Conservation (phyloP, 2,113 vertebrate genomes). For the Agapornis roseicollis region DNA sequence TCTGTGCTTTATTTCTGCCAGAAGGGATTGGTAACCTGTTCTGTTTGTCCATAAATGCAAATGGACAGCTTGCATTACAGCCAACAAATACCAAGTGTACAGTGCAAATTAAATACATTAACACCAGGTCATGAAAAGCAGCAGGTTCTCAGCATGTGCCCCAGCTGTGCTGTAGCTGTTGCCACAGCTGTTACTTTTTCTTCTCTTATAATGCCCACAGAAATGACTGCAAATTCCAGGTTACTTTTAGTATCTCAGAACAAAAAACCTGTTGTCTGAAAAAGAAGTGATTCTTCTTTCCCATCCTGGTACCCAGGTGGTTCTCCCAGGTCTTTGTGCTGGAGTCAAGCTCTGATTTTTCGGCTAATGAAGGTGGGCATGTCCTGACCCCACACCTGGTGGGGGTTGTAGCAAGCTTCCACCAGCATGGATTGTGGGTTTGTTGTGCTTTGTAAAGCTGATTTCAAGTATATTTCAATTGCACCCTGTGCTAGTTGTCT, state of each 20-base stretch:
- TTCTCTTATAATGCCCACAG: background rate
- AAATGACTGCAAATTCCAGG: background rate
- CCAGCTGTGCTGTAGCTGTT: background rate
- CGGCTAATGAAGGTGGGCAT: background rate
- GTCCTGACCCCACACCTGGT: background rate
- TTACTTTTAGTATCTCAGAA: background rate
- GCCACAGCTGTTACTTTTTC: background rate
- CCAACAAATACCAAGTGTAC: background rate
- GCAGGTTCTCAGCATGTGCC: background rate
- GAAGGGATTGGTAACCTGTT: background rate
- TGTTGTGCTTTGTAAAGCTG: background rate
- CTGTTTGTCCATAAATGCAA: background rate
- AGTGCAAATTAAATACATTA: constrained; percentile 17
- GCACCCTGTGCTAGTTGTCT: background rate
- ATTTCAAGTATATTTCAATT: background rate
- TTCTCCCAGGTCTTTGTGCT: background rate
- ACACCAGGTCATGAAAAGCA: constrained; percentile 12
- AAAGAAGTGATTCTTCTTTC: background rate
- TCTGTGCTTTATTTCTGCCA: background rate
- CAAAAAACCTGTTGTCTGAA: background rate
- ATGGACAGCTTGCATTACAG: background rate
- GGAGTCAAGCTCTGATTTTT: background rate
- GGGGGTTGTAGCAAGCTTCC: background rate
- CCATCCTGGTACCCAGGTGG: background rate
- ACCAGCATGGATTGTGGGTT: accelerated